Conservation (phyloP, 2,113 vertebrate species). For the Odocoileus virginianus region DNA sequence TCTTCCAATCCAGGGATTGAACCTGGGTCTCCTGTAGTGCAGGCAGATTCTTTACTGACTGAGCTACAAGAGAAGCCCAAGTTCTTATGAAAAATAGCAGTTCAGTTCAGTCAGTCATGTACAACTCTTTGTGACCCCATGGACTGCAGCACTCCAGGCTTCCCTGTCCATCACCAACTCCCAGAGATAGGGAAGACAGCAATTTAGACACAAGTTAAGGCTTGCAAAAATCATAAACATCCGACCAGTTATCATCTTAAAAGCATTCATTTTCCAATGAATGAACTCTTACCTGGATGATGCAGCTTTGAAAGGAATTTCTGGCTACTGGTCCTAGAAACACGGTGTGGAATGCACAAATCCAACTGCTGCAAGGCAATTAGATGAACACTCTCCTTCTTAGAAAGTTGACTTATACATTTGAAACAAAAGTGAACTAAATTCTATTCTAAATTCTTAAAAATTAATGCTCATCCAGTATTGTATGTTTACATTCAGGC, state of each 20-base stretch:
- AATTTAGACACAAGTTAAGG: neutral
- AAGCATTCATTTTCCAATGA: conserved; percentile 30
- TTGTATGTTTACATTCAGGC: neutral
- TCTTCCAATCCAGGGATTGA: neutral
- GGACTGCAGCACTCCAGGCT: neutral
- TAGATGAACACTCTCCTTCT: conserved; percentile 6
- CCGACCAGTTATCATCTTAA: conserved; percentile 11
- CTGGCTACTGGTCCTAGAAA: conserved; percentile 42
- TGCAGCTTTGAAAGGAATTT: conserved; percentile 56
- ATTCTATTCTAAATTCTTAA: neutral
- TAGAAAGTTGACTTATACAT: neutral
- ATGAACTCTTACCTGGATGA: conserved; percentile 57
- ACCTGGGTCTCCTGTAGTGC: neutral
- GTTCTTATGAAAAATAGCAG: neutral
- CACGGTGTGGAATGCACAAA: conserved; percentile 47
- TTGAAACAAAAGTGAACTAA: neutral
- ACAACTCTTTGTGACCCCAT: neutral
- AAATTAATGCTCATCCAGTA: neutral
- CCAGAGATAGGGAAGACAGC: neutral
- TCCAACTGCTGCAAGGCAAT: neutral
- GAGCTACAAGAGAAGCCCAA: neutral
- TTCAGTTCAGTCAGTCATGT: neutral
- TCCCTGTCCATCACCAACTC: neutral
- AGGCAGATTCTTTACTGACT: neutral
- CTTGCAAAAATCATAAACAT: conserved; percentile 26